phyloP scores from a whole-genome alignment of 2,113 vertebrate genomes.

The Pygoscelis antarcticus region DNA sequence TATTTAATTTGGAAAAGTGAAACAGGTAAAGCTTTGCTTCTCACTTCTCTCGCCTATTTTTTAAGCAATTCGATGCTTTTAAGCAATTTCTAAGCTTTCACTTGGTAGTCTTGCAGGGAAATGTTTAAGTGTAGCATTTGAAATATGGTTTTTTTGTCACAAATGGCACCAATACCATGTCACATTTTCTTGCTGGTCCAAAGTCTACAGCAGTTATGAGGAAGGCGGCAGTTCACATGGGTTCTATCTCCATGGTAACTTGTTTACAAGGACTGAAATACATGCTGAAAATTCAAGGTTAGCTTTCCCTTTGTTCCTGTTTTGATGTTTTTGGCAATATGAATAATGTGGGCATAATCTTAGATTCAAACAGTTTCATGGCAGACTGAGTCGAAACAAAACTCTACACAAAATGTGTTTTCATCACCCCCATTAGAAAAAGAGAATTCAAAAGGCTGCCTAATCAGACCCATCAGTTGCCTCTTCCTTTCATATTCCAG shows the following conservation, averaged over 20 bases:
- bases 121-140: conserved; percentile 22
- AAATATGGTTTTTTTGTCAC: not conserved
- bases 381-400: conserved; percentile 71
- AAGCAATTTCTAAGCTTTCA: conserved; percentile 43
- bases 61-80: conserved; percentile 29
- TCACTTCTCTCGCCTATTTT: not conserved
- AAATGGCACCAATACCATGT: conserved; percentile 29
- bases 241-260: conserved; percentile 82
- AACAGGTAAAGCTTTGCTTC: conserved; percentile 5
- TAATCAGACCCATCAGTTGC: conserved; percentile 59
- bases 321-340: conserved; percentile 79
- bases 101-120: not conserved
- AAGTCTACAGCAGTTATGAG: conserved; percentile 64
- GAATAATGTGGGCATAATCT: conserved; percentile 72
- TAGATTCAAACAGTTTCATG: conserved; percentile 71
- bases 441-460: conserved; percentile 51
- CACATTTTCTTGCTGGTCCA: conserved; percentile 54
- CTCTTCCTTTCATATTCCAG: conserved; percentile 18
- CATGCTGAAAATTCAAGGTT: conserved; percentile 81
- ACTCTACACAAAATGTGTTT: conserved; percentile 55
- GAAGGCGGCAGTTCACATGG: conserved; percentile 70
- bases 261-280: conserved; percentile 78
- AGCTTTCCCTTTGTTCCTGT: conserved; percentile 78
- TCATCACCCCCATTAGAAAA: conserved; percentile 63
- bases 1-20: conserved; percentile 29